These are phyloP conservation scores for Oxytorus armatus DNA, from an alignment of 2,888 invertebrate genomes.

Conservation along the genomic window DNA sequence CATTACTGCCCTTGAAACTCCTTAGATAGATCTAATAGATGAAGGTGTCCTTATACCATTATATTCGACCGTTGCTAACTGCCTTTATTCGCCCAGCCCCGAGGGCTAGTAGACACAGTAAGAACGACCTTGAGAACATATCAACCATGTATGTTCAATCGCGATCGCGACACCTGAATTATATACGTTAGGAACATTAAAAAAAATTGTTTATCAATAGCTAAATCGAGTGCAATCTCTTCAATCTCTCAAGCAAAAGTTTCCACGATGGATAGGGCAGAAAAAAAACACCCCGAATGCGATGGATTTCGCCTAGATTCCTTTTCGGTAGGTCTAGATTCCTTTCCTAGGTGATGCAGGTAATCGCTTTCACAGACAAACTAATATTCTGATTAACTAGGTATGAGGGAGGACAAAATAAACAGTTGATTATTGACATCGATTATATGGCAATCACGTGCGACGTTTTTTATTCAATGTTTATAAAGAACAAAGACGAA, in stretches of 20 bases:
- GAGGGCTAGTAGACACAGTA: conserved; percentile 45
- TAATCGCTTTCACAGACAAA: too few species aligned
- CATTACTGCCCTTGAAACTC: conserved; percentile 93
- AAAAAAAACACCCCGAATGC: neutral
- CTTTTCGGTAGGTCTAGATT: too few species aligned
- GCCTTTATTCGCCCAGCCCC: conserved; percentile 26
- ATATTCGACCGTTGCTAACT: conserved; percentile 73
- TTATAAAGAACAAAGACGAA: too few species aligned
- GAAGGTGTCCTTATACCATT: conserved; percentile 94
- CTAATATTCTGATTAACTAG: too few species aligned
- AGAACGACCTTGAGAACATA: conserved; percentile 30
- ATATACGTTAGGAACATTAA: conserved; percentile 26
- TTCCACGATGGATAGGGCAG: neutral
- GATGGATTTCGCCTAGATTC: too few species aligned
- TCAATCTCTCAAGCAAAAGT: neutral
- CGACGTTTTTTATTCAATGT: too few species aligned
- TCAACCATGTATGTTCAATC: conserved; percentile 29
- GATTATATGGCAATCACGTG: too few species aligned
- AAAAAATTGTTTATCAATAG: conserved; percentile 3
- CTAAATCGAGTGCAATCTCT: neutral
- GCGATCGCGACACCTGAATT: neutral
- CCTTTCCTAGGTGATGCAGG: too few species aligned
- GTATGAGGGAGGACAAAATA: too few species aligned
- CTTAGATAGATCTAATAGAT: conserved; percentile 95
- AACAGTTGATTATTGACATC: too few species aligned